Percentiles rank a stretch among this genome's conserved stretches.
Evolutionary conservation across 2,113 vertebrate genomes (phyloP).

Genomic region (Nothocercus nigrocapillus): DNA sequence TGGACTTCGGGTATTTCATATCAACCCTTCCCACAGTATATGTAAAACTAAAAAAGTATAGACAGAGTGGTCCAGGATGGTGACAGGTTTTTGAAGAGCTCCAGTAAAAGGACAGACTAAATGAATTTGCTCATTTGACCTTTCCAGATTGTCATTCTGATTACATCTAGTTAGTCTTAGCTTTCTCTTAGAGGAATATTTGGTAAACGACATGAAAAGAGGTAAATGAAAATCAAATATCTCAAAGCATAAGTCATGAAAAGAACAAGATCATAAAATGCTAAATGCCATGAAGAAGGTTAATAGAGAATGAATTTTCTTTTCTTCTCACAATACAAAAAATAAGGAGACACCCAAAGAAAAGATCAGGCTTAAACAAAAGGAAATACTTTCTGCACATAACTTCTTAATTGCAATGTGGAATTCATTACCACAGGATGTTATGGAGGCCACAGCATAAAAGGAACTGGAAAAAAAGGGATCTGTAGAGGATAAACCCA

Average conservation of each 20-base stretch:
- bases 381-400: conserved; percentile 41
- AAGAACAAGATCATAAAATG: not conserved
- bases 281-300: not conserved
- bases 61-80: not conserved
- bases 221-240: not conserved
- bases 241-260: not conserved
- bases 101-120: not conserved
- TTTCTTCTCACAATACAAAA: not conserved
- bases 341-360: not conserved
- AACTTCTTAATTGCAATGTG: not conserved
- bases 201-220: not conserved
- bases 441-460: not conserved
- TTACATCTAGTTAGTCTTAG: not conserved
- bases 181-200: not conserved
- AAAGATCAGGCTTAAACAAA: not conserved
- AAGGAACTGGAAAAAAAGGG: not conserved
- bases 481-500: not conserved
- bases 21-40: not conserved
- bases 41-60: not conserved
- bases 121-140: not conserved
- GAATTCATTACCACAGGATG: conserved; percentile 46
- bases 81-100: not conserved
- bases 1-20: not conserved
- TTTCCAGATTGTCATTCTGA: not conserved
- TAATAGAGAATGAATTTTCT: not conserved